A percentile compares a stretch with the other conserved stretches of the same genome.
Evolutionary conservation across 2,113 vertebrate species (phyloP).

Genomic region (Myanophis thanlyinensis): DNA sequence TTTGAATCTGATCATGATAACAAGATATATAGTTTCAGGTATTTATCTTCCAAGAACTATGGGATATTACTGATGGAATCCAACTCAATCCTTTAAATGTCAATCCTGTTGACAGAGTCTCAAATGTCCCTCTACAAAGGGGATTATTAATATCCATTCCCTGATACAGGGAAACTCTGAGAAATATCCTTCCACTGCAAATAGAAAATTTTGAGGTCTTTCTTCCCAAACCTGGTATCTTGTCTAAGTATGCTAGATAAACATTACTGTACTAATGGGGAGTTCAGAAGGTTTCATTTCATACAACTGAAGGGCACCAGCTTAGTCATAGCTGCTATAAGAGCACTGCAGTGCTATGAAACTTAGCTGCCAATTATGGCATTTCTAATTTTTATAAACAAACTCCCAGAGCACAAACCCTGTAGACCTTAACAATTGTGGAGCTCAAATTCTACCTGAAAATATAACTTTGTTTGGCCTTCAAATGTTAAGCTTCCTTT

Average conservation of each 20-base stretch:
- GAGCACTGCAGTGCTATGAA: not conserved
- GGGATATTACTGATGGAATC: not conserved
- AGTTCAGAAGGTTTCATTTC: not conserved
- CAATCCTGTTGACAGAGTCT: not conserved
- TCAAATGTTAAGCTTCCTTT: not conserved
- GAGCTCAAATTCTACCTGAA: not conserved
- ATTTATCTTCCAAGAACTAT: not conserved
- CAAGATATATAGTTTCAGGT: not conserved
- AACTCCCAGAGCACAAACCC: not conserved
- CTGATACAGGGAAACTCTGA: not conserved
- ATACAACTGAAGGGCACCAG: not conserved
- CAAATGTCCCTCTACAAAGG: not conserved
- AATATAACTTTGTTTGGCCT: not conserved
- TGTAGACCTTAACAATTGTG: not conserved
- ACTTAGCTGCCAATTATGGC: conserved; percentile 7
- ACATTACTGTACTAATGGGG: not conserved
- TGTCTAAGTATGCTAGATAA: not conserved
- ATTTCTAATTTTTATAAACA: not conserved
- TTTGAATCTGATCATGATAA: not conserved
- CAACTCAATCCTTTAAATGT: not conserved
- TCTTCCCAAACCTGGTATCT: not conserved
- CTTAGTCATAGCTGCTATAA: not conserved
- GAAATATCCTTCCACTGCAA: not conserved
- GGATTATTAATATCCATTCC: not conserved
- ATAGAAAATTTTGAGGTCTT: not conserved